These are phyloP conservation scores for Cephus spinipes DNA, from an alignment of 2,888 invertebrate species.

Conservation along the genomic window DNA sequence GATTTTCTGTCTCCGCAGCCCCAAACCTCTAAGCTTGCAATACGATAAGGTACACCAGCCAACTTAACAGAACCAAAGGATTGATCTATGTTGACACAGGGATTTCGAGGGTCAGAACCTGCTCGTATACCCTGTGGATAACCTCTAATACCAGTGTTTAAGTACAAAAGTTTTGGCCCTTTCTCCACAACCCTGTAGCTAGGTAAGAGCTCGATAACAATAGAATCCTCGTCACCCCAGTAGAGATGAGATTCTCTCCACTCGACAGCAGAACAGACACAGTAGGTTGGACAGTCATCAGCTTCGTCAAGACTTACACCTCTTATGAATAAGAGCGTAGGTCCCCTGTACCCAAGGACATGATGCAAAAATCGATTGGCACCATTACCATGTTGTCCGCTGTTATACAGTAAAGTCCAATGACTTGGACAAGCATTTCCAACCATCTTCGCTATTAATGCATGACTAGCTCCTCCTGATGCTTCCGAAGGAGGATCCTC, in stretches of 20 bases:
- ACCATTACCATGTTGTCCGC: conserved; percentile 87
- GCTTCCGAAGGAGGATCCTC: conserved; percentile 41
- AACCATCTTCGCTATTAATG: conserved; percentile 54
- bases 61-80: conserved; percentile 58
- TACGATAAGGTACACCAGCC: conserved; percentile 67
- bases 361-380: conserved; percentile 90
- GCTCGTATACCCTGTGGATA: conserved; percentile 87
- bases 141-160: conserved; percentile 86
- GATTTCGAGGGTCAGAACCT: conserved; percentile 83
- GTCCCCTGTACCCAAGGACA: conserved; percentile 80
- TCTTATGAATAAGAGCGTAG: conserved; percentile 69
- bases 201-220: conserved; percentile 81
- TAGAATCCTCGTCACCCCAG: conserved; percentile 85
- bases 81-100: conserved; percentile 78
- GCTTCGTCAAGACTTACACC: conserved; percentile 64
- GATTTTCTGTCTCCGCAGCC: conserved; percentile 81
- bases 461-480: conserved; percentile 37
- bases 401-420: conserved; percentile 88
- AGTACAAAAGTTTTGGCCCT: conserved; percentile 83
- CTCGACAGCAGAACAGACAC: conserved; percentile 81
- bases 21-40: conserved; percentile 77
- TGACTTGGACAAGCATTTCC: conserved; percentile 72
- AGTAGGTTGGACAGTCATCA: conserved; percentile 76
- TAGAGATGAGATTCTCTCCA: conserved; percentile 90
- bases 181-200: conserved; percentile 73